Percentiles rank a stretch among this genome's conserved stretches.
Evolutionary conservation across 2,113 vertebrate genomes (phyloP).

Genomic region (Zeus faber): DNA sequence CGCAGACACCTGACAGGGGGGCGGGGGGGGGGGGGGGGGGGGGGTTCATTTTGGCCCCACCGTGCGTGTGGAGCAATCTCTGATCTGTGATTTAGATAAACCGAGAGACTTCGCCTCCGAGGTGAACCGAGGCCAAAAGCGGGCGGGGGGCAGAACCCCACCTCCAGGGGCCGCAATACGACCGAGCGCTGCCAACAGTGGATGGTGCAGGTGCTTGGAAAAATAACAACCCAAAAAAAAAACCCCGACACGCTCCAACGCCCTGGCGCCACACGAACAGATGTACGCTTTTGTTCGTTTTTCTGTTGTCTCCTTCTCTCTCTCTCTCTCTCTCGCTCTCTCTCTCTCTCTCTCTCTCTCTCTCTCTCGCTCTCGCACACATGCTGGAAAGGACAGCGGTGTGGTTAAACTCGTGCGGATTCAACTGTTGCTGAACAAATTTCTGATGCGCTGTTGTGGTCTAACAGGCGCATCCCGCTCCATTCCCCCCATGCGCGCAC

Average conservation of each 20-base stretch:
- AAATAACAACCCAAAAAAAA: neutral
- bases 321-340: conserved; percentile 6
- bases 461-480: conserved; percentile 63
- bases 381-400: no score
- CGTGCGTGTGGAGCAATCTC: conserved; percentile 17
- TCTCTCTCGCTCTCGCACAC: conserved; percentile 5
- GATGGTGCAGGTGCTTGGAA: neutral
- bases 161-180: no score
- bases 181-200: no score
- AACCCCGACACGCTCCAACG: conserved; percentile 7
- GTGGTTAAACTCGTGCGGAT: conserved; percentile 67
- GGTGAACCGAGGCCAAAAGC: conserved; percentile 36
- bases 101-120: conserved; percentile 35
- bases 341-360: neutral
- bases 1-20: conserved; percentile 22
- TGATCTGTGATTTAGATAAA: conserved; percentile 69
- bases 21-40: no score
- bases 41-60: conserved; percentile 15
- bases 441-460: conserved; percentile 74
- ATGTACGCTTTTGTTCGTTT: no score
- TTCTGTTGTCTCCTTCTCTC: conserved; percentile 8
- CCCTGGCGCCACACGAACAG: no score
- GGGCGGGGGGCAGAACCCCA: neutral
- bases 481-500: conserved; percentile 63
- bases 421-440: conserved; percentile 68